These are phyloP conservation scores for Stegodyphus mimosarum DNA, from an alignment of 1,140 invertebrate species.

Conservation along the genomic window DNA sequence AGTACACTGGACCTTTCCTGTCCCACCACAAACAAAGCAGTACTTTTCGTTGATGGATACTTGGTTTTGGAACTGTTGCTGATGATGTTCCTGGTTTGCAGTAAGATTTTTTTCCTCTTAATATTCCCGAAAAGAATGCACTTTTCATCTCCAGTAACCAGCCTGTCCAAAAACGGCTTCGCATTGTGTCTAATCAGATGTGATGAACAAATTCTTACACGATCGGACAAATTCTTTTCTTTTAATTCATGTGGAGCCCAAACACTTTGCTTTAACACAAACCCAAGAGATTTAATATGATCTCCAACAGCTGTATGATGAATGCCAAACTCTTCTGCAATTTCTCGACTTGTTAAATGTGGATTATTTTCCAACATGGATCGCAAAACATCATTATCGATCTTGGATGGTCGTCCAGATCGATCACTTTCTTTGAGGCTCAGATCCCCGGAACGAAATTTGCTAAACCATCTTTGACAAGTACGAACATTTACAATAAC, in stretches of 20 bases:
- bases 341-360: slow-evolving; percentile 1
- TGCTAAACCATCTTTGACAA: no score
- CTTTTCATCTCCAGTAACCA: slow-evolving; percentile 2
- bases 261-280: slow-evolving; percentile 40
- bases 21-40: no score
- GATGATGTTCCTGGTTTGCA: no score
- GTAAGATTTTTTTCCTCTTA: background rate
- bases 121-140: background rate
- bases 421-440: background rate
- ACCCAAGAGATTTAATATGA: slow-evolving; percentile 32
- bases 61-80: no score
- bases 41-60: no score
- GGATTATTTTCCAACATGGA: slow-evolving; percentile 2
- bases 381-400: background rate
- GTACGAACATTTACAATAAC: no score
- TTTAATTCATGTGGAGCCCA: slow-evolving; percentile 33
- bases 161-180: background rate
- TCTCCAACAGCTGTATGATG: slow-evolving; percentile 3
- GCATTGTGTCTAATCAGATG: background rate
- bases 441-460: background rate
- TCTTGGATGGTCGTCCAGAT: background rate
- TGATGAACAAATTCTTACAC: slow-evolving; percentile 19
- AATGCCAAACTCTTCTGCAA: background rate
- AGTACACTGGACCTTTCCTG: no score
- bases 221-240: slow-evolving; percentile 28